Evolutionary conservation across 2,113 vertebrate genomes (phyloP).

Genomic region (Microcebus ravelobensis): DNA sequence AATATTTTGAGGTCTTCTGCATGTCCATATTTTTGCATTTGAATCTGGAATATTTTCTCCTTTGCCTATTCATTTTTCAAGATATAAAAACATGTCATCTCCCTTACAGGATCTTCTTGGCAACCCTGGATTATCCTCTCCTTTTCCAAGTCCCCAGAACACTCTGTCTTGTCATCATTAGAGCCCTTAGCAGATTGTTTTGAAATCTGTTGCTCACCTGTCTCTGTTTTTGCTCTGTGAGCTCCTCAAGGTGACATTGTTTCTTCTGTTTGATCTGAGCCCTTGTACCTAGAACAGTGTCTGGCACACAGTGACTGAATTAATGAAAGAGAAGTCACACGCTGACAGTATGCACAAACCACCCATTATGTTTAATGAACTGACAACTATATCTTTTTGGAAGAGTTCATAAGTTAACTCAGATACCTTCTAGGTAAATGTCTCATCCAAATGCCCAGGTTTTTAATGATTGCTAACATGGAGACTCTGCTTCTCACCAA

Average conservation of each 20-base stretch:
- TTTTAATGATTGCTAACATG: background rate
- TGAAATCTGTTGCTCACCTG: background rate
- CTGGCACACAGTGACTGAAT: background rate
- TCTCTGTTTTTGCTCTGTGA: background rate
- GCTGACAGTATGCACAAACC: background rate
- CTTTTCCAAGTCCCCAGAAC: background rate
- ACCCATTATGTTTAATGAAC: background rate
- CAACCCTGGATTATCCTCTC: background rate
- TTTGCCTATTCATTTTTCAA: slow-evolving; percentile 2
- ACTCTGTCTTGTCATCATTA: background rate
- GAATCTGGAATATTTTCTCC: background rate
- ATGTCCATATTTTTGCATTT: background rate
- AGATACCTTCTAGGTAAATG: background rate
- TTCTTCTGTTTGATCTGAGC: background rate
- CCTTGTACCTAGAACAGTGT: background rate
- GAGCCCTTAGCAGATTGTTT: background rate
- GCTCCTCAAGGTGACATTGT: background rate
- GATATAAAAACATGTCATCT: background rate
- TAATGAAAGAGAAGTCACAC: background rate
- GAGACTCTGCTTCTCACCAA: background rate
- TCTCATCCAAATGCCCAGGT: background rate
- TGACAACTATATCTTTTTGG: background rate
- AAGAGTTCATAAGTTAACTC: slow-evolving; percentile 18
- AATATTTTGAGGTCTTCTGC: background rate
- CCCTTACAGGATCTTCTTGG: background rate